Conservation (phyloP, 2,888 invertebrate species). For the Gymnosoma rotundatum region DNA sequence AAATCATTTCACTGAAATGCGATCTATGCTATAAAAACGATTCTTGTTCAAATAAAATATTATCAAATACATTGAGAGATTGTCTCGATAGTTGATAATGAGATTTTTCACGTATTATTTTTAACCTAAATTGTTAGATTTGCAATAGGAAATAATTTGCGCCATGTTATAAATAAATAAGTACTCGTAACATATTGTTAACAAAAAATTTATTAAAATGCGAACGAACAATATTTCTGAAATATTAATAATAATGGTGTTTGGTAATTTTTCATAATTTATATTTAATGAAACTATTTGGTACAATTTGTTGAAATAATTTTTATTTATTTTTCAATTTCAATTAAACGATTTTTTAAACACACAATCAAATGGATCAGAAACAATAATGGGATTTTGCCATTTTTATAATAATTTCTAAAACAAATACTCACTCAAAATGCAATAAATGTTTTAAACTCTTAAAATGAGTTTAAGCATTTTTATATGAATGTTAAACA, state of each 20-base stretch:
- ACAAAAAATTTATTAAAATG: too few relatives aligned
- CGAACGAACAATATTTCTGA: too few relatives aligned
- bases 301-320: constrained; percentile 1
- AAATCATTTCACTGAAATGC: too few relatives aligned
- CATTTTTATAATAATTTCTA: constrained; percentile 1
- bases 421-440: constrained; percentile 7
- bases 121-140: too few relatives aligned
- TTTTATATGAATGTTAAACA: neutral
- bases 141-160: too few relatives aligned
- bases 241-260: constrained; percentile 4
- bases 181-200: too few relatives aligned
- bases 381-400: constrained; percentile 13
- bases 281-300: constrained; percentile 33
- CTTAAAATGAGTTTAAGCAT: neutral
- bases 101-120: too few relatives aligned
- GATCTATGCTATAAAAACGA: too few relatives aligned
- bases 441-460: constrained; percentile 16
- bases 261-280: constrained; percentile 19
- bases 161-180: too few relatives aligned
- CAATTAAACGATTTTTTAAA: constrained; percentile 53
- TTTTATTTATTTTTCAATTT: constrained; percentile 18
- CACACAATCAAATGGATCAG: constrained; percentile 52
- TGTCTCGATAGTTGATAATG: too few relatives aligned
- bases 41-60: too few relatives aligned
- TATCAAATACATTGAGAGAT: too few relatives aligned